Evolutionary conservation across 2,797 vertebrate genomes (phyloP).

Genomic region (Gobio occitaniae): DNA sequence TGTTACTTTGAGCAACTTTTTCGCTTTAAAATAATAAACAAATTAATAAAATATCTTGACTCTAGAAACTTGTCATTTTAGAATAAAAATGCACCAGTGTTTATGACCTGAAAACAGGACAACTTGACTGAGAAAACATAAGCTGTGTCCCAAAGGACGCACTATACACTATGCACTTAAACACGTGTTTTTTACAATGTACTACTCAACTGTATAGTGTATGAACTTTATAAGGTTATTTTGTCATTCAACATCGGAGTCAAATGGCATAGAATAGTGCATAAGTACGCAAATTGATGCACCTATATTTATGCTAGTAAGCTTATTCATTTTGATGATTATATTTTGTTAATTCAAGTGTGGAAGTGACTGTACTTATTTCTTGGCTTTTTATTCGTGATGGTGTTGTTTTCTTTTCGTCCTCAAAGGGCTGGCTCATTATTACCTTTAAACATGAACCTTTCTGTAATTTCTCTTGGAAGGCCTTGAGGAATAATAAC

Average conservation of each 20-base stretch:
- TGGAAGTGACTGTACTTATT: conserved; percentile 12
- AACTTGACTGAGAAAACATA: background rate
- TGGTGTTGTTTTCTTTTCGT: conserved; percentile 52
- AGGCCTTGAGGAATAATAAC: conserved; percentile 45
- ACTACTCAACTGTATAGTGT: background rate
- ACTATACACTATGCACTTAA: background rate
- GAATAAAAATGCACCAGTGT: too few species aligned
- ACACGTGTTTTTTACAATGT: background rate
- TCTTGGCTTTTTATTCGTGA: conserved; percentile 24
- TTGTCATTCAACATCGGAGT: background rate
- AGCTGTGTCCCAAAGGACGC: background rate
- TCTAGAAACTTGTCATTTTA: too few species aligned
- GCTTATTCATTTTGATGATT: background rate
- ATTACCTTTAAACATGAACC: conserved; percentile 60
- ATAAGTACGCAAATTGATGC: background rate
- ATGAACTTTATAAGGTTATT: background rate
- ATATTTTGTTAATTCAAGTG: conserved; percentile 19
- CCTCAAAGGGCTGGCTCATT: conserved; percentile 38
- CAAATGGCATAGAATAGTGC: background rate
- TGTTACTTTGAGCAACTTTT: too few species aligned
- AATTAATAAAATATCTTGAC: too few species aligned
- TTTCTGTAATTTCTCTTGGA: conserved; percentile 59
- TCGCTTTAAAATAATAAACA: too few species aligned
- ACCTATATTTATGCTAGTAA: background rate
- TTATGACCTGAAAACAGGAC: too few species aligned